Evolutionary conservation across 2,797 vertebrate species (phyloP).

Genomic region (Platalea minor): DNA sequence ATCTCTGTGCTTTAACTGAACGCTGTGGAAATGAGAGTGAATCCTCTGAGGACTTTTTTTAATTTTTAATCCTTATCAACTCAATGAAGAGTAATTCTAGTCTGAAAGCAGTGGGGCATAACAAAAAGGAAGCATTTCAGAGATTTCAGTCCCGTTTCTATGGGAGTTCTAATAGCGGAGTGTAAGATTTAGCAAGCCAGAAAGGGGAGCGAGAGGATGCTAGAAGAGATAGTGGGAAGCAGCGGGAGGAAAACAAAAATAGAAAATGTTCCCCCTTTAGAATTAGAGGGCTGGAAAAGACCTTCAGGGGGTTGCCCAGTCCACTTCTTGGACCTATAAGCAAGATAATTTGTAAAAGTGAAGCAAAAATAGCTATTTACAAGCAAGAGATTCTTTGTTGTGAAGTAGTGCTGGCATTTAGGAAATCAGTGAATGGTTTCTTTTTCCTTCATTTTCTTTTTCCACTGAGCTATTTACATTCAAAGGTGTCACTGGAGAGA

Average conservation of each 20-base stretch:
- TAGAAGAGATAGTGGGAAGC: neutral
- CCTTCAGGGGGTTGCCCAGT: neutral
- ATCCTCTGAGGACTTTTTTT: conserved; percentile 27
- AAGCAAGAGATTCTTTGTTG: neutral
- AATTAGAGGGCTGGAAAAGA: neutral
- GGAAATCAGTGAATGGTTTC: neutral
- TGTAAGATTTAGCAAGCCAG: conserved; percentile 19
- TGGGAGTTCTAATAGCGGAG: neutral
- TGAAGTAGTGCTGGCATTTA: neutral
- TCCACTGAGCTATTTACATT: neutral
- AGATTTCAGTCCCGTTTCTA: neutral
- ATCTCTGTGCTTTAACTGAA: conserved; percentile 7
- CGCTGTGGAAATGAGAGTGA: conserved; percentile 31
- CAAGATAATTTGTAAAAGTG: neutral
- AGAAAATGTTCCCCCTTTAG: neutral
- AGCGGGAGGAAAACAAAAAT: neutral
- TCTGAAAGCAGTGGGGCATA: conserved; percentile 18
- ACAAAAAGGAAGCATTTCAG: conserved; percentile 50
- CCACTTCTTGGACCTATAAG: neutral
- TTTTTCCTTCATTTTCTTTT: neutral
- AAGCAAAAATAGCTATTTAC: neutral
- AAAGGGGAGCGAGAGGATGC: neutral
- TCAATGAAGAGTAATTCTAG: conserved; percentile 49
- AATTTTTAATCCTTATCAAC: conserved; percentile 55
- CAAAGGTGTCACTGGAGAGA: neutral